phyloP scores from a whole-genome alignment of 2,113 vertebrate genomes.

The Murina feae region DNA sequence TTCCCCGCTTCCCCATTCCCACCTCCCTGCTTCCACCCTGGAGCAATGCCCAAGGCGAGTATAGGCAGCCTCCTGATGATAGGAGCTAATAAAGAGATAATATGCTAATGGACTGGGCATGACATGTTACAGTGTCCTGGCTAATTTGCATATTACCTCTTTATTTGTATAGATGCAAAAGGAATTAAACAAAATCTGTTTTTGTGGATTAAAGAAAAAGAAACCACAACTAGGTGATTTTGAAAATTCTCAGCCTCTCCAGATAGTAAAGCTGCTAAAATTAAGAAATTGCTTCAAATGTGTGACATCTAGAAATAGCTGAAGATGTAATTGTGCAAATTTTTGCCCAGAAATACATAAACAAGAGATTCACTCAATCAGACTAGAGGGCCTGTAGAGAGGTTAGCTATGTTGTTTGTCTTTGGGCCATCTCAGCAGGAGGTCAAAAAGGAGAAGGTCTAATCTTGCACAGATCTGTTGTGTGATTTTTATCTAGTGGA shows the following conservation, averaged over 20 bases:
- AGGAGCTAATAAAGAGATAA: too few relatives aligned
- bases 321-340: neutral
- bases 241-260: neutral
- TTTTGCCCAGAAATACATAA: neutral
- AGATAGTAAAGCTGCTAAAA: neutral
- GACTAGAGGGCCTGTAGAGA: neutral
- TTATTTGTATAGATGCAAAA: neutral
- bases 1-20: too few relatives aligned
- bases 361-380: neutral
- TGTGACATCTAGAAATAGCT: neutral
- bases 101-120: too few relatives aligned
- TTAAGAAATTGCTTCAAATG: neutral
- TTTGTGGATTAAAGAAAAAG: neutral
- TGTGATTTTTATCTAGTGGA: neutral
- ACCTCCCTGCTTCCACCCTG: too few relatives aligned
- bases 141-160: too few relatives aligned
- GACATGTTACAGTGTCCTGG: too few relatives aligned
- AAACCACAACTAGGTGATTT: neutral
- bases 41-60: too few relatives aligned
- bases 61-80: too few relatives aligned
- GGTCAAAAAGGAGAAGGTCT: neutral
- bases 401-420: neutral
- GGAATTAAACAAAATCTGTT: neutral
- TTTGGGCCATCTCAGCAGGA: neutral
- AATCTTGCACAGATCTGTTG: neutral